Evolutionary conservation across 2,888 invertebrate genomes (phyloP), one percentile per base, ranked within the genome.

Genomic region (Agrochola circellaris): DNA sequence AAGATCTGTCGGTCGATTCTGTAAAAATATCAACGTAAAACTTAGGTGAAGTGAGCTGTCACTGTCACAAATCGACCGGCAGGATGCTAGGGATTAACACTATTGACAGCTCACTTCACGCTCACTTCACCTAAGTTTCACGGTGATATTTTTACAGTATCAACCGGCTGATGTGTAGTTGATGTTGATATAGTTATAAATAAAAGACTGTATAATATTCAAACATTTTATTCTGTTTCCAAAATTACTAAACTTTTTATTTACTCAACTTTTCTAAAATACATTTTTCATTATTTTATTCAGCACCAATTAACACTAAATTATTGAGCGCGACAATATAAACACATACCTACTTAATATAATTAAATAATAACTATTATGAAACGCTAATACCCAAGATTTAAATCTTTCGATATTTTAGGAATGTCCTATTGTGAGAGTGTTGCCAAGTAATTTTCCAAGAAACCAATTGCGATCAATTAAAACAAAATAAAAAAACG

Each of bases 301-400:
- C 92, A 92, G 92, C 92, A 92, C 92, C 92, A 87, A 89, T 89
- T 90, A 89, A 86, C 87, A 85, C 91, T 91, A 91, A 88, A 84
- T 90, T 87, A 88, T 89, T 92, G 92, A 92, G 92, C 92, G 91
- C 89, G 83, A 86, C 83, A 83, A 70, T 81, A 87, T 87, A 88
- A 87, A 87, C 88, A 90, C 89, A 79, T 79, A 87, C 86, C 84
- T 81, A 84, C 81, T 82, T 85, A 84, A 80, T 76, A 72, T 78
- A 71, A 83, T 78, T 74, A 80, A 76, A 79, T 83, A 82, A 80
- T 73, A 68, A 79, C 79, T 83, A 82, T 71, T 67, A 78, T 71
- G 77, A 86, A 86, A 87, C 82, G 73, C 72, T 83, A 88, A 88
- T 88, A 87, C 76, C 81, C 76, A 87, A 86, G 79, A 81, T 76